Base-by-base conservation (phyloP, 2,113 vertebrate species). In the Cyanistes caeruleus region DNA sequence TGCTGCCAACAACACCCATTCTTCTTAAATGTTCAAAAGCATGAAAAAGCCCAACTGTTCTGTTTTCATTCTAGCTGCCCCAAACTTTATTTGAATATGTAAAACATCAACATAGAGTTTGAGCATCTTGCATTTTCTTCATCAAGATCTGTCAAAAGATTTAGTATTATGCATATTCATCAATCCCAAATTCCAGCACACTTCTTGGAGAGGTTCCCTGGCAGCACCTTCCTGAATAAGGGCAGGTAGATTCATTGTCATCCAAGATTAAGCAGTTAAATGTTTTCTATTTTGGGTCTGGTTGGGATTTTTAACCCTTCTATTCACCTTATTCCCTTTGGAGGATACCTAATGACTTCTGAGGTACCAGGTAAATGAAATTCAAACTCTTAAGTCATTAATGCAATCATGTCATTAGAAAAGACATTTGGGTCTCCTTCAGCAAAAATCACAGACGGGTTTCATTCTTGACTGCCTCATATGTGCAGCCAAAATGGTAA, bases 381-480 rank as follows among this genome's bases (percentile, higher is more conserved):
- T 62, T 60, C 65, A 72, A 70, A 69, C 41, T 74, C 56, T 28
- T 56, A 48, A 93, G 69, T 93, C 86, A 81, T 94, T 94, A 94
- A 90, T 62, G 49, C 28, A 90, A 78, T 94, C 80, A 86, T 46
- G 59, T 49, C 88, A 94, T 94, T 92, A 87, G 58, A 90, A 70
- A 89, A 95, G 83, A 84, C 92, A 93, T 92, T 53, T 90, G 76
- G 52, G 83, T 96, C 85, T 96, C 93, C 92, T 96, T 96, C 80
- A 94, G 80, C 67, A 90, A 93, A 81, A 84, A 92, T 37, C 88
- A 90, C 85, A 96, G 88, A 67, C 9, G 1, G 55, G 69, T 72
- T 95, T 93, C 83, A 72, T 87, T 90, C 86, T 53, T 87, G 86
- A 75, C 62, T 87, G 88, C 56, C 68, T 87, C 62, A 10, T 72